phyloP scores from a whole-genome alignment of 2,113 vertebrate species.

The Actinemys pallida region DNA sequence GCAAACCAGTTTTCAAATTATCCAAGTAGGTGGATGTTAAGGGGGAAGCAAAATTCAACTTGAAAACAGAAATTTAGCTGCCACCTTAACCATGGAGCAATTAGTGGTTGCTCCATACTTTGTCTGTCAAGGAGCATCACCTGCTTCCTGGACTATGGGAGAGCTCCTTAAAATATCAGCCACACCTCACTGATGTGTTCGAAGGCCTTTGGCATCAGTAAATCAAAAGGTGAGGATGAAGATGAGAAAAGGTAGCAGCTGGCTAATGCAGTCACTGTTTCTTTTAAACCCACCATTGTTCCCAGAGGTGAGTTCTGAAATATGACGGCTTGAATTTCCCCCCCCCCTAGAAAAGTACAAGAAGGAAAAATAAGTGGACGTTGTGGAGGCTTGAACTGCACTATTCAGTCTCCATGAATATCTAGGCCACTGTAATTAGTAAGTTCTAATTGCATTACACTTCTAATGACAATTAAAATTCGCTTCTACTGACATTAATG shows the following conservation, averaged over 20 bases:
- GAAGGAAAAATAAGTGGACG: neutral
- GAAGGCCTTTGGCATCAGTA: neutral
- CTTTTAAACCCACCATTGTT: neutral
- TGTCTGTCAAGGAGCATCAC: neutral
- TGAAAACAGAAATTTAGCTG: neutral
- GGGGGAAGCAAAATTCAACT: neutral
- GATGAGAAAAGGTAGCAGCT: neutral
- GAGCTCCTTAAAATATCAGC: neutral
- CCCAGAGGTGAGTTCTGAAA: neutral
- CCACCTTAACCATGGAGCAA: neutral
- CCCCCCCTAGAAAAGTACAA: neutral
- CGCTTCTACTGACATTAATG: constrained; percentile 2
- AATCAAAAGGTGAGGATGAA: neutral
- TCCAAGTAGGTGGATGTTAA: neutral
- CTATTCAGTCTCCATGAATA: constrained; percentile 49
- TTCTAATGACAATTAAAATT: constrained; percentile 58
- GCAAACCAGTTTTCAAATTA: neutral
- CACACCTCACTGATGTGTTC: neutral
- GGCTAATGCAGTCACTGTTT: neutral
- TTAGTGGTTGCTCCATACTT: neutral
- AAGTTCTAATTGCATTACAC: constrained; percentile 49
- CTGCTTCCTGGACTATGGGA: neutral
- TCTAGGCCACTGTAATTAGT: constrained; percentile 52
- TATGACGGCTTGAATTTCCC: neutral
- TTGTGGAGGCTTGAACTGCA: neutral